Conservation (phyloP, 2,797 vertebrate genomes). For the Myiothlypis chrysogaster region DNA sequence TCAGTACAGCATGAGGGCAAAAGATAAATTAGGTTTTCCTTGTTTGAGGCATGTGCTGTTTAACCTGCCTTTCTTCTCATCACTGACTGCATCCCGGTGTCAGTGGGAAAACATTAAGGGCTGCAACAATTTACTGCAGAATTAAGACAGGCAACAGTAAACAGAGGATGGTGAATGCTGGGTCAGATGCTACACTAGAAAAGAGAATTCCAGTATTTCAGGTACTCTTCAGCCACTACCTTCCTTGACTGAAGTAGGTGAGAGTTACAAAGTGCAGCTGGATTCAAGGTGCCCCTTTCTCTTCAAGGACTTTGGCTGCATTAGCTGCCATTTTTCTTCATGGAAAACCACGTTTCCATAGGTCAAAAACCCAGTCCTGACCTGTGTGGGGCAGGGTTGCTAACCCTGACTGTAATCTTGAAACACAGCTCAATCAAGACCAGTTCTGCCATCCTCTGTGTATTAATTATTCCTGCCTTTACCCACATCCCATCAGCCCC, state of each 20-base stretch:
- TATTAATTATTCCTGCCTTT: not conserved
- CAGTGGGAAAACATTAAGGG: not conserved
- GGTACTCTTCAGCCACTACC: not conserved
- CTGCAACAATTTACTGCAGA: constrained; percentile 32
- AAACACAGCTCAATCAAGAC: not conserved
- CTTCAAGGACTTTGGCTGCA: not conserved
- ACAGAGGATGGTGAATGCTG: not conserved
- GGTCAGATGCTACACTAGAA: not conserved
- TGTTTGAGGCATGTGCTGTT: not conserved
- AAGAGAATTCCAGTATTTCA: not conserved
- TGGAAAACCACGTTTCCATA: not conserved
- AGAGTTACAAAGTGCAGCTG: not conserved
- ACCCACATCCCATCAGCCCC: not conserved
- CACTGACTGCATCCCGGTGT: not conserved
- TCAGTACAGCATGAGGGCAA: not conserved
- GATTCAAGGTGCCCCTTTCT: not conserved
- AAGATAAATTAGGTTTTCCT: constrained; percentile 24
- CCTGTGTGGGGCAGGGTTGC: not conserved
- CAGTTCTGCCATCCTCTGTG: not conserved
- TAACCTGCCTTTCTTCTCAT: constrained; percentile 22
- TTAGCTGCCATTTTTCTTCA: not conserved
- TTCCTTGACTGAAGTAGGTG: not conserved
- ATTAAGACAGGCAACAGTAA: constrained; percentile 30
- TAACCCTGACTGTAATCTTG: not conserved
- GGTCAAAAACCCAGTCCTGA: not conserved